A percentile compares a stretch with the other conserved stretches of the same genome.
phyloP scores from a whole-genome alignment of 1,140 invertebrate genomes.

The Cherax quadricarinatus region DNA sequence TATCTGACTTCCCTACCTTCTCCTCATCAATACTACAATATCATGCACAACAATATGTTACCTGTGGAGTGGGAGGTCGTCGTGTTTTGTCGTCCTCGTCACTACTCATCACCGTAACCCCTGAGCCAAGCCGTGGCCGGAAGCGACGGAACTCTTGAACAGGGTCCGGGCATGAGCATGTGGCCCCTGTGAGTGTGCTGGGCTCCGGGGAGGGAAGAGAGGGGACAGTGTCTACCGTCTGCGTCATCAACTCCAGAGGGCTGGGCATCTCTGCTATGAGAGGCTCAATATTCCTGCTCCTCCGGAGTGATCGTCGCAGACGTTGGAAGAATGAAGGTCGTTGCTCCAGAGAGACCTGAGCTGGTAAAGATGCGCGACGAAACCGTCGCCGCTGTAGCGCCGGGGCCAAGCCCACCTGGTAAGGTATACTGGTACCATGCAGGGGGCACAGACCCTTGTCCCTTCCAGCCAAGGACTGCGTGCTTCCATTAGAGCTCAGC shows the following conservation, averaged over 20 bases:
- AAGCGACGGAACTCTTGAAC: constrained; percentile 59
- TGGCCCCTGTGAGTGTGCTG: not conserved
- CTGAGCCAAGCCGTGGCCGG: constrained; percentile 47
- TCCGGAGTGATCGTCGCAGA: constrained; percentile 39
- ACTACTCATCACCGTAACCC: constrained; percentile 41
- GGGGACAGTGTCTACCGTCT: constrained; percentile 5
- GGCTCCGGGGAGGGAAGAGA: not conserved
- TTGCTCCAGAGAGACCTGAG: constrained; percentile 27
- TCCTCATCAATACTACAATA: too few relatives aligned
- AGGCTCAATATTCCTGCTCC: constrained; percentile 46
- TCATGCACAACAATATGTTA: not conserved
- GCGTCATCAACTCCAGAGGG: constrained; percentile 3
- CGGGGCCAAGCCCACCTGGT: constrained; percentile 26
- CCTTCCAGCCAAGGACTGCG: not conserved
- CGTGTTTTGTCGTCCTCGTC: constrained; percentile 48
- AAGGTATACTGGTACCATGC: constrained; percentile 46
- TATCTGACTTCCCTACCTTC: too few relatives aligned
- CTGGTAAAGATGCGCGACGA: constrained; percentile 53
- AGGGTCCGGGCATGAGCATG: constrained; percentile 55
- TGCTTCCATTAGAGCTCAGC: not conserved
- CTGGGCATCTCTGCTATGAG: constrained; percentile 47
- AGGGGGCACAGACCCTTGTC: constrained; percentile 39
- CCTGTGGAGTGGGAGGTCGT: constrained; percentile 54
- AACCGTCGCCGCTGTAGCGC: constrained; percentile 48
- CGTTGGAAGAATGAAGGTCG: constrained; percentile 57